Evolutionary conservation across 2,888 invertebrate species (phyloP).

Genomic region (Boloria selene): DNA sequence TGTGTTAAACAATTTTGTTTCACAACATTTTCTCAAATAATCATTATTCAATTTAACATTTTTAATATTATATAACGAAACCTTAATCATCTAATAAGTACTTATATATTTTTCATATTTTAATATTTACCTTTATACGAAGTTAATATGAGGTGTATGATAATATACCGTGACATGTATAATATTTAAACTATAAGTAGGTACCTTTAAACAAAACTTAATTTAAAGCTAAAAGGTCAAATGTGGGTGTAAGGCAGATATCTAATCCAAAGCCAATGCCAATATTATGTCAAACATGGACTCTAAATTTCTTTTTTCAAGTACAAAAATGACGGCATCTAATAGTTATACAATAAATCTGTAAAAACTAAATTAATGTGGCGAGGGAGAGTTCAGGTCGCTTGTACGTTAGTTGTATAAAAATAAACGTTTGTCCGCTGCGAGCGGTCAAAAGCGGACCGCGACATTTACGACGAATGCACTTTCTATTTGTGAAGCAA

Average conservation of each 20-base stretch:
- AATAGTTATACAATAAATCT: constrained; percentile 53
- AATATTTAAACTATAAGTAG: not conserved
- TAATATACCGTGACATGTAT: not conserved
- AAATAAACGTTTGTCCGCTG: constrained; percentile 56
- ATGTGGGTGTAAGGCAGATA: not conserved
- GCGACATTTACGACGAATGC: constrained; percentile 73
- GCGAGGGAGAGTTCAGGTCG: constrained; percentile 60
- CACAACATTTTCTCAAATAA: too few relatives aligned
- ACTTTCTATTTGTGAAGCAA: constrained; percentile 70
- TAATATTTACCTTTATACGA: too few relatives aligned
- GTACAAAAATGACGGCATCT: constrained; percentile 37
- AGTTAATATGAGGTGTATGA: too few relatives aligned
- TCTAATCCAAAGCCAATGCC: constrained; percentile 4
- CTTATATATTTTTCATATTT: too few relatives aligned
- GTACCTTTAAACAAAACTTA: too few relatives aligned
- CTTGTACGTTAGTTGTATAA: constrained; percentile 57
- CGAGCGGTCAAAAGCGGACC: constrained; percentile 45
- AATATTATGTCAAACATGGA: not conserved
- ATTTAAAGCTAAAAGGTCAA: not conserved
- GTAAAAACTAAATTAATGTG: constrained; percentile 63
- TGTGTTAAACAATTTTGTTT: too few relatives aligned
- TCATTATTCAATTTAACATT: too few relatives aligned
- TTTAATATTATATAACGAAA: too few relatives aligned
- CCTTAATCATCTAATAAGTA: too few relatives aligned
- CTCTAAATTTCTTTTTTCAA: too few relatives aligned